Base-by-base conservation (phyloP, 35 echinoderm and acorn worm genomes). In the Ophiothrix spiculata region DNA sequence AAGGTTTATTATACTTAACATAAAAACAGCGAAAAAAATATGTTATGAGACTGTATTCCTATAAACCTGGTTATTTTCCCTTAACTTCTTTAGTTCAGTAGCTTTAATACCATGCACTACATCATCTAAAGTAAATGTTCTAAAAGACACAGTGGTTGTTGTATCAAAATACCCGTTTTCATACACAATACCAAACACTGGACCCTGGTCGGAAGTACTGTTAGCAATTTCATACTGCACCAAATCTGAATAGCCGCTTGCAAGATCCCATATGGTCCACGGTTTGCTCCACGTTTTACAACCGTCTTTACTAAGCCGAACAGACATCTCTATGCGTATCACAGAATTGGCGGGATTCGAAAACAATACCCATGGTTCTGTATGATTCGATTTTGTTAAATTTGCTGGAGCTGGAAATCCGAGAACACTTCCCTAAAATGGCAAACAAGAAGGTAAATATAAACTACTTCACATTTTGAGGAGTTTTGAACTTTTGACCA, bases 221-320 rank as follows among this genome's bases (percentile, higher is more conserved):
- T 69, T 69, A 25, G 60, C 8, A 10, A 12, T 25, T 12, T n/a
- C 60, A 69, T 69, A 69, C 29, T 69, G 60, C 60, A 69, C 60
- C 23, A 69, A 69, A 69, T 69, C 60, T n/a, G 60, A 69, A 25
- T 69, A 69, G 3, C 60, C 60, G 23, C 60, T 69, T 12, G 60
- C 60, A 15, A 69, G 25, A n/a, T 69, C 60, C 60, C 60, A 69
- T 69, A 69, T 69, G 10, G 60, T 69, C 60, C 60, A 69, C 8
- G 60, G 60, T 69, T 69, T 69, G 29, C 60, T 69, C 60, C 60
- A 69, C 60, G 60, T 69, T n/a, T 69, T 15, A 69, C 60, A 69
- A 15, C 60, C 60, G 23, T 69, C 60, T 10, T 15, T 69, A 25
- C 60, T 69, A 10, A 69, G 25, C 17, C 60, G 60, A 2, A 69